Evolutionary conservation across 2,888 invertebrate genomes (phyloP).

Genomic region (Arrhopalites spinosus): DNA sequence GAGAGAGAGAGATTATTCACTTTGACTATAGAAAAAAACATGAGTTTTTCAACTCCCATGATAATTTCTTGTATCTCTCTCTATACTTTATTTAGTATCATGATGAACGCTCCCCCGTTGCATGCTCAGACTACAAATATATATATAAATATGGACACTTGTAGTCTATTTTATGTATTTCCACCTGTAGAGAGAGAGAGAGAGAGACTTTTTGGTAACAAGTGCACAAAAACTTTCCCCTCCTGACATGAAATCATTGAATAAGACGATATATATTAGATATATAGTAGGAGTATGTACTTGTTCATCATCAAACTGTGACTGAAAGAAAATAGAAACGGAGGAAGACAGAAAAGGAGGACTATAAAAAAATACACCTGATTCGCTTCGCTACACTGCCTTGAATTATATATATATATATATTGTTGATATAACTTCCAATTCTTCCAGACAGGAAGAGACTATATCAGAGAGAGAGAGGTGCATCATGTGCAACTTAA

Average conservation of each 20-base stretch:
- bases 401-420: slow-evolving; percentile 10
- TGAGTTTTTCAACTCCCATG: no score
- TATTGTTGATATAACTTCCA: slow-evolving; percentile 21
- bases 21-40: no score
- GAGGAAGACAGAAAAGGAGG: background rate
- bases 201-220: slow-evolving; percentile 19
- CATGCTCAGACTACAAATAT: no score
- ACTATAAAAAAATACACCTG: slow-evolving; percentile 22
- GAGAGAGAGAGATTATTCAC: no score
- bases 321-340: slow-evolving; percentile 9
- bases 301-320: background rate
- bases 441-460: slow-evolving; percentile 30
- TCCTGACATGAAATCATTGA: slow-evolving; percentile 24
- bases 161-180: slow-evolving; percentile 1
- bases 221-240: slow-evolving; percentile 26
- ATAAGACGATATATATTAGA: slow-evolving; percentile 2
- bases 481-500: slow-evolving; percentile 27
- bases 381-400: slow-evolving; percentile 24
- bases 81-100: no score
- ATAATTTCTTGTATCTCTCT: no score
- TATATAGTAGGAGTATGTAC: background rate
- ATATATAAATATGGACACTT: no score
- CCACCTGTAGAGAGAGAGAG: slow-evolving; percentile 28
- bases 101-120: no score
- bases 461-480: slow-evolving; percentile 14